These are phyloP conservation scores for Enteromius mattozi DNA, from an alignment of 2,797 vertebrate genomes.

Conservation along the genomic window DNA sequence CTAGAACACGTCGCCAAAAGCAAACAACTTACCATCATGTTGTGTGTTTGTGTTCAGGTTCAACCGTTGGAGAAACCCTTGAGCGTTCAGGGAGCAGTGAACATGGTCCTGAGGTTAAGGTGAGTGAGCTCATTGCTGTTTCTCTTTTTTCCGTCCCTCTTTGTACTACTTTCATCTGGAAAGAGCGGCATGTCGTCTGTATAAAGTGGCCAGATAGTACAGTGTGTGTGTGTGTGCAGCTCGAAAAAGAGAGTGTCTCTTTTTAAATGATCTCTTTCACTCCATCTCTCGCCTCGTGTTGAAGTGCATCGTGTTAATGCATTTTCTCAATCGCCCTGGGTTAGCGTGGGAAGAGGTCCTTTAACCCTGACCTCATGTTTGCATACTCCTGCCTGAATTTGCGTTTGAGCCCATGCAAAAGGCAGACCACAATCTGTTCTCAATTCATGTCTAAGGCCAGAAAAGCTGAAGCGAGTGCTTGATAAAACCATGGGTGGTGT, in stretches of 20 bases:
- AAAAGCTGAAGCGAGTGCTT: not conserved
- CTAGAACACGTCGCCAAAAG: not conserved
- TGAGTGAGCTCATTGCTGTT: conserved; percentile 71
- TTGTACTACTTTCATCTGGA: conserved; percentile 40
- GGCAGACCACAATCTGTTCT: conserved; percentile 30
- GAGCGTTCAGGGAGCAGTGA: conserved; percentile 85
- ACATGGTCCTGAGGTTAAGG: conserved; percentile 98
- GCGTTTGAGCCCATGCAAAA: conserved; percentile 2
- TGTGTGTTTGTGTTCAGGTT: conserved; percentile 76
- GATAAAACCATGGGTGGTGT: not conserved
- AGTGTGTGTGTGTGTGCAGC: conserved; percentile 21
- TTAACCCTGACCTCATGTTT: conserved; percentile 12
- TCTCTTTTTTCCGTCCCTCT: not conserved
- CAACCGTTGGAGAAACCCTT: conserved; percentile 81
- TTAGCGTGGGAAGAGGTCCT: conserved; percentile 12
- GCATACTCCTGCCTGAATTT: conserved; percentile 18
- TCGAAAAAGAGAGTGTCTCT: conserved; percentile 62
- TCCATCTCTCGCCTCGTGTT: conserved; percentile 66
- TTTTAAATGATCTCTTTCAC: conserved; percentile 84
- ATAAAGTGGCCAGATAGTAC: conserved; percentile 40
- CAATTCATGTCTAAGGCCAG: conserved; percentile 1
- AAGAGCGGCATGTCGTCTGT: conserved; percentile 38
- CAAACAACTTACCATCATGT: not conserved
- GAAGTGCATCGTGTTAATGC: conserved; percentile 44
- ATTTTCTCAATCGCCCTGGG: conserved; percentile 38